A percentile compares a stretch with the other conserved stretches of the same genome.
Evolutionary conservation across 2,888 invertebrate species (phyloP).

Genomic region (Ommatoiulus sabulosus): DNA sequence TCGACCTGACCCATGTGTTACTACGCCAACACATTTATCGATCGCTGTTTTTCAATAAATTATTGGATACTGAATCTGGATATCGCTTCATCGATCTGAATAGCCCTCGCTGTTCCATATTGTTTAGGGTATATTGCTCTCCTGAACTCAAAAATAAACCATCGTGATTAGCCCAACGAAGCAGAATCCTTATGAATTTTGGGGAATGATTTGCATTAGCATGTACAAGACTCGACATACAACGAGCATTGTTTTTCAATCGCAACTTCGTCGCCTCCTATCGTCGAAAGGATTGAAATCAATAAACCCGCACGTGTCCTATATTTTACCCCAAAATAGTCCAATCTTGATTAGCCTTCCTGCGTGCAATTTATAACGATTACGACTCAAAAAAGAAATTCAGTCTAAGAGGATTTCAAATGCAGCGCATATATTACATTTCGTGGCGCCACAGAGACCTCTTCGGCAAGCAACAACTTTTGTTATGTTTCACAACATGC

Average conservation of each 20-base stretch:
- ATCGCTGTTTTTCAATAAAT: neutral
- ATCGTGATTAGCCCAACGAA: neutral
- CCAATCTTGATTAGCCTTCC: constrained; percentile 5
- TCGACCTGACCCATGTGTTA: neutral
- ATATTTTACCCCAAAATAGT: neutral
- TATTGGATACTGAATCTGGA: constrained; percentile 10
- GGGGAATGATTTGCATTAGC: neutral
- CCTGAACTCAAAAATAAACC: constrained; percentile 19
- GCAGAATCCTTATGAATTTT: constrained; percentile 3
- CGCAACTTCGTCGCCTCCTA: neutral
- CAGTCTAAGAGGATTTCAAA: neutral
- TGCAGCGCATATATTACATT: neutral
- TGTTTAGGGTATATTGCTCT: neutral
- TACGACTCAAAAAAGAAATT: neutral
- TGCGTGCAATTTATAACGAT: neutral
- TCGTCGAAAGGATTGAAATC: neutral
- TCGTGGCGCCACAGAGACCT: no score
- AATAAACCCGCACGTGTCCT: constrained; percentile 10
- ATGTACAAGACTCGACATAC: neutral
- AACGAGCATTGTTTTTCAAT: neutral
- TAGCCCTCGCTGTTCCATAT: neutral
- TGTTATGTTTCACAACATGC: no score
- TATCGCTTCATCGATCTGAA: neutral
- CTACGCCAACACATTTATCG: neutral
- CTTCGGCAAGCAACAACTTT: no score